These are phyloP conservation scores for Gadus chalcogrammus DNA, from an alignment of 2,113 vertebrate species.

Conservation along the genomic window DNA sequence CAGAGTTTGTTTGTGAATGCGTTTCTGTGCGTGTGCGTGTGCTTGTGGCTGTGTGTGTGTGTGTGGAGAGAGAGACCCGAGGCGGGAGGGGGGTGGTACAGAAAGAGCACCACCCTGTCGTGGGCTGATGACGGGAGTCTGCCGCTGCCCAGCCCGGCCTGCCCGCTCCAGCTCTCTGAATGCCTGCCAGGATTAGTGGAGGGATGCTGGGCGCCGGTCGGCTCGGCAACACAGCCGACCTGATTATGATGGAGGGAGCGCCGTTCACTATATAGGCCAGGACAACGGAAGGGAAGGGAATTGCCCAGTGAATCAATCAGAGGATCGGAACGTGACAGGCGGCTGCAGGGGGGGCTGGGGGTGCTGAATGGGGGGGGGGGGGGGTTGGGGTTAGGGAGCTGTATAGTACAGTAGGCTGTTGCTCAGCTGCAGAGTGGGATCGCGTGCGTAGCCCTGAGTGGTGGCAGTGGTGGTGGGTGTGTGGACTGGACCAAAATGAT, in stretches of 20 bases:
- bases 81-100: no score
- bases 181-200: slow-evolving; percentile 39
- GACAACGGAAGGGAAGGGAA: slow-evolving; percentile 51
- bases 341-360: slow-evolving; percentile 17
- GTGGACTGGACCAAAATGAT: no score
- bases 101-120: no score
- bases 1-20: no score
- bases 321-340: slow-evolving; percentile 57
- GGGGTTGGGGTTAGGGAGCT: slow-evolving; percentile 31
- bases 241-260: slow-evolving; percentile 52
- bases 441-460: slow-evolving; percentile 31
- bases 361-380: background rate
- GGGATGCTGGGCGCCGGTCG: slow-evolving; percentile 15
- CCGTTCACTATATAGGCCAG: slow-evolving; percentile 54
- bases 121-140: background rate
- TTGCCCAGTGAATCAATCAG: slow-evolving; percentile 58
- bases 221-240: slow-evolving; percentile 46
- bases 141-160: slow-evolving; percentile 1
- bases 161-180: slow-evolving; percentile 27
- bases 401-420: slow-evolving; percentile 46
- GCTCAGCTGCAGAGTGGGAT: slow-evolving; percentile 54
- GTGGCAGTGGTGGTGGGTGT: no score
- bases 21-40: no score
- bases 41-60: no score
- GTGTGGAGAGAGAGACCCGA: no score